Percentiles rank a stretch among this genome's conserved stretches.
Conservation (phyloP, 2,113 vertebrate genomes). For the Aptenodytes forsteri region DNA sequence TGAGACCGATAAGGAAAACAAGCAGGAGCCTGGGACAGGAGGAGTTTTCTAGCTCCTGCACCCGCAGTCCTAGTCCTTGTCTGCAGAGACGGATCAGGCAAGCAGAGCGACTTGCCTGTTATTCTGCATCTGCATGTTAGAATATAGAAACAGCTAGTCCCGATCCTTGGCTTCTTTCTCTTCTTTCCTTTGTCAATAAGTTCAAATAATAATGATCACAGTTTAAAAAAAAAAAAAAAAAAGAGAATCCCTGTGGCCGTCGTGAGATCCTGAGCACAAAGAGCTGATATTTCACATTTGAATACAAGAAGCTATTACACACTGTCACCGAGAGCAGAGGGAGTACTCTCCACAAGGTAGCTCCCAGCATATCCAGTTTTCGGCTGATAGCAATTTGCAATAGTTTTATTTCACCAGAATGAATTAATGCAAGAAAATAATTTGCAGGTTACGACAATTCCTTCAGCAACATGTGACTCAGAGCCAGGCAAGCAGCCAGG, state of each 20-base stretch:
- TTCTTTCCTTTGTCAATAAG: background rate
- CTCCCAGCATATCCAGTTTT: background rate
- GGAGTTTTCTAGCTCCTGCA: background rate
- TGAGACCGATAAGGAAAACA: accelerated
- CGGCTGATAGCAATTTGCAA: background rate
- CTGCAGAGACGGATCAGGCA: background rate
- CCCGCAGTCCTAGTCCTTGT: no score
- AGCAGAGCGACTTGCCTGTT: background rate
- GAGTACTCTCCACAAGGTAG: background rate
- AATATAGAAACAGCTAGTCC: background rate
- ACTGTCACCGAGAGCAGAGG: background rate
- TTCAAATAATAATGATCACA: background rate
- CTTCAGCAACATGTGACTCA: conserved; percentile 3
- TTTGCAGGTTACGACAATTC: background rate
- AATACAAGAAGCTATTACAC: background rate
- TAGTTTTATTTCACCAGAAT: conserved; percentile 4
- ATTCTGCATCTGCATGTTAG: background rate
- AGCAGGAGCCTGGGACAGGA: background rate
- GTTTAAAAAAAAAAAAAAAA: background rate
- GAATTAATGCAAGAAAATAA: conserved; percentile 40
- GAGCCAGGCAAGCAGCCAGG: conserved; percentile 21
- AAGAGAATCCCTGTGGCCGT: background rate
- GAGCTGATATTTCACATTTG: background rate
- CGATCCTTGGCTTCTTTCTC: background rate
- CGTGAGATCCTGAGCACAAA: background rate